Evolutionary conservation across 1,140 invertebrate species (phyloP).

Genomic region (Aphaenogaster ashmeadi): DNA sequence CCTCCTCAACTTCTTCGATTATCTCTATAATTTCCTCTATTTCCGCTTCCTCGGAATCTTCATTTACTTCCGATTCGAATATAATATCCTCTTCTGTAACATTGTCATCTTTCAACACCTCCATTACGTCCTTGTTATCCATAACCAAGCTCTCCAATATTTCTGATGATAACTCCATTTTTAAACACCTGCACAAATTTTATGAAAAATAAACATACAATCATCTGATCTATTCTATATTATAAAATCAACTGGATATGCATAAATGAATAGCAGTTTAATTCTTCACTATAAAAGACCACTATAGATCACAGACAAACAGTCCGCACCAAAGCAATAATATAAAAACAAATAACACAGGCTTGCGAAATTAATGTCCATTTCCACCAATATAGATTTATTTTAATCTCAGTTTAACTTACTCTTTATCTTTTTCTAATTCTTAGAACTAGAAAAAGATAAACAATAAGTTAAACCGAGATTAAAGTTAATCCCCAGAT

Average conservation of each 20-base stretch:
- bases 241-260: neutral
- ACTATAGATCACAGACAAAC: neutral
- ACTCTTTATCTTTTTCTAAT: no score
- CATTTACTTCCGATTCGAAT: slow-evolving; percentile 78
- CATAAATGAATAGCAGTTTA: neutral
- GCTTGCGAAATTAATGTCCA: no score
- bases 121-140: slow-evolving; percentile 76
- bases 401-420: no score
- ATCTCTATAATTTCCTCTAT: slow-evolving; percentile 82
- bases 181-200: neutral
- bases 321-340: neutral
- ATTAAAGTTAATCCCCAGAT: no score
- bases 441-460: no score
- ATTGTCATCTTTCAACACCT: slow-evolving; percentile 79
- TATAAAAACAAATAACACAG: neutral
- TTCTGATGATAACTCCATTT: slow-evolving; percentile 70
- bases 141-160: slow-evolving; percentile 68
- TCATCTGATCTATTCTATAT: neutral
- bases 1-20: slow-evolving; percentile 81
- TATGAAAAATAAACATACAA: slow-evolving; percentile 4
- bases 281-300: neutral
- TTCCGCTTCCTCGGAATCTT: slow-evolving; percentile 73
- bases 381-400: no score
- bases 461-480: no score
- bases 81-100: slow-evolving; percentile 79